A percentile compares a stretch with the other conserved stretches of the same genome.
Evolutionary conservation across 2,113 vertebrate species (phyloP).

Genomic region (Ceuthmochares aereus): DNA sequence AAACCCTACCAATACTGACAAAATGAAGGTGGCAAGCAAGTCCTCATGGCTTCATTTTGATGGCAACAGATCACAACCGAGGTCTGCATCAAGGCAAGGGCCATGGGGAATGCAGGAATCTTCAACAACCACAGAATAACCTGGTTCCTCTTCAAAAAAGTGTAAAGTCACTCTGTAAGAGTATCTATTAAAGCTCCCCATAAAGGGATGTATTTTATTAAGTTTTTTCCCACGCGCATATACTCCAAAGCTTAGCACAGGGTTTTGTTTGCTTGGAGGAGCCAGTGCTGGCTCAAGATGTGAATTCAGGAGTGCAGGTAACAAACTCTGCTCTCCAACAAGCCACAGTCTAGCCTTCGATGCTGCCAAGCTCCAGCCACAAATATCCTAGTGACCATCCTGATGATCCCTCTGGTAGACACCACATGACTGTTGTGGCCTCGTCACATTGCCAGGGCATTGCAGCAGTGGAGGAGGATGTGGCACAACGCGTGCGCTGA

Average conservation of each 20-base stretch:
- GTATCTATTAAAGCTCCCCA: background rate
- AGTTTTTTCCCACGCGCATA: background rate
- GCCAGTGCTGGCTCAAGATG: background rate
- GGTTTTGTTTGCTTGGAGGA: background rate
- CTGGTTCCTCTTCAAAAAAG: background rate
- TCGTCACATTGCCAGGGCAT: background rate
- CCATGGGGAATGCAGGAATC: background rate
- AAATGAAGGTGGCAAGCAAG: background rate
- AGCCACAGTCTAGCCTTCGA: background rate
- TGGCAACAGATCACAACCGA: background rate
- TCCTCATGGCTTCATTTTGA: background rate
- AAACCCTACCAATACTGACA: background rate
- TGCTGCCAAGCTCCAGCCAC: background rate
- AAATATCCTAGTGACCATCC: too few relatives aligned
- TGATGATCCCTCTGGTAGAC: background rate
- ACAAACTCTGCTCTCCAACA: accelerated
- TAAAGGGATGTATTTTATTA: accelerated
- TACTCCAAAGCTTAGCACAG: background rate
- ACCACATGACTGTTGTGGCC: accelerated
- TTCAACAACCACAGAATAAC: background rate
- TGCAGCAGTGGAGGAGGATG: background rate
- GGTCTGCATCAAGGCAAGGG: background rate
- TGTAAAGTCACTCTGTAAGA: background rate
- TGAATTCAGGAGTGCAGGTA: background rate
- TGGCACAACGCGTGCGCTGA: background rate